Conservation (phyloP, 2,113 vertebrate species). For the Hippocampus guttulatus region DNA sequence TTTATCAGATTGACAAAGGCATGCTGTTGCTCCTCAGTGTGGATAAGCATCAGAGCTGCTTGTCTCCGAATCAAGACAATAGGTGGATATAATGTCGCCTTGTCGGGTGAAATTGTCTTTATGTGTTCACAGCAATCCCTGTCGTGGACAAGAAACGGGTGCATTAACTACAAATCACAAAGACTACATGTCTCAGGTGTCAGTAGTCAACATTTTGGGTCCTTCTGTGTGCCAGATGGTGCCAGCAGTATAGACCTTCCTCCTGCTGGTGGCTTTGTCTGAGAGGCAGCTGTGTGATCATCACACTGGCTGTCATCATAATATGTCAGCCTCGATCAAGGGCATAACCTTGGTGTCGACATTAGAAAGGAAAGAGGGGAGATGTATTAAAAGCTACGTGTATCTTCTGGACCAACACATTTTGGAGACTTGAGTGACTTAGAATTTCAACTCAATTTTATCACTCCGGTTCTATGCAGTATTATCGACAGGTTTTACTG, state of each 20-base stretch:
- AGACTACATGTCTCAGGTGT: slow-evolving; percentile 31
- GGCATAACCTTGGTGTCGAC: background rate
- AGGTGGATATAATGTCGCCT: background rate
- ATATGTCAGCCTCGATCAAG: slow-evolving; percentile 13
- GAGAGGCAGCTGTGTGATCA: slow-evolving; percentile 42
- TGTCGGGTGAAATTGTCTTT: background rate
- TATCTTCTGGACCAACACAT: background rate
- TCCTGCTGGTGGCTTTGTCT: slow-evolving; percentile 22
- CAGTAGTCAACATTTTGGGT: slow-evolving; percentile 34
- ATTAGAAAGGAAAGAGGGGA: background rate
- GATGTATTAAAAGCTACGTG: background rate
- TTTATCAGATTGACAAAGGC: background rate
- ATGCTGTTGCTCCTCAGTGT: background rate
- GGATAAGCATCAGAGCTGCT: background rate
- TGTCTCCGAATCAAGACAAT: background rate
- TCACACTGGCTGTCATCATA: slow-evolving; percentile 36
- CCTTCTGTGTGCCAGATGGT: slow-evolving; percentile 48
- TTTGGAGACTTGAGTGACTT: background rate
- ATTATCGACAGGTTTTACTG: background rate
- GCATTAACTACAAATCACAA: background rate
- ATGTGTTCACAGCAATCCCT: background rate
- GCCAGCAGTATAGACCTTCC: slow-evolving; percentile 29
- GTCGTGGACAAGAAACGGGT: background rate
- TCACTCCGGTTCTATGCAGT: background rate
- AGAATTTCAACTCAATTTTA: background rate